Base-by-base conservation (phyloP, 2,888 invertebrate genomes). In the Seira musarum region DNA sequence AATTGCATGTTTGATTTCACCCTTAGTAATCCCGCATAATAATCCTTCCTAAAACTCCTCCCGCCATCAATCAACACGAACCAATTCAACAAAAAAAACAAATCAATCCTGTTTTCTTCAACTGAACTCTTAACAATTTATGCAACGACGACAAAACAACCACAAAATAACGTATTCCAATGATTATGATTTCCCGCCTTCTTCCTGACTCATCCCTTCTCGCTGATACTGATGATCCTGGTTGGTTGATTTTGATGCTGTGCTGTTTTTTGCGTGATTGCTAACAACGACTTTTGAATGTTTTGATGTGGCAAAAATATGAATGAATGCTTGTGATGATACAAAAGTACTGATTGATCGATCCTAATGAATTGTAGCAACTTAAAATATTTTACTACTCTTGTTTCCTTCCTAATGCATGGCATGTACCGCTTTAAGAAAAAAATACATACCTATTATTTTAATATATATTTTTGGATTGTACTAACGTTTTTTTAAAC, bases 241-340 rank as follows among this genome's bases (percentile, higher is more conserved):
- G 57, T 71, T 63, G 74, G 67, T 66, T 53, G n/a, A n/a, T n/a
- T n/a, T n/a, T n/a, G n/a, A n/a, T n/a, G 74, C 66, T 74, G 74
- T 22, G 60, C 53, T 73, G 65, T 19, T 57, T 30, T n/a, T 35
- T 67, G 67, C 49, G 68, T 30, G 30, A 30, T 30, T 30, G 30
- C 30, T 30, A n/a, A n/a, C n/a, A n/a, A n/a, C n/a, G n/a, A n/a
- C n/a, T n/a, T n/a, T n/a, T n/a, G n/a, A n/a, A n/a, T n/a, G n/a
- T n/a, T n/a, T n/a, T n/a, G n/a, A n/a, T n/a, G n/a, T n/a, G n/a
- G n/a, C n/a, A n/a, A n/a, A n/a, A n/a, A n/a, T n/a, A n/a, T n/a
- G n/a, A n/a, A n/a, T n/a, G n/a, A n/a, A n/a, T n/a, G n/a, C 53
- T 17, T 53, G 6, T 53, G 53, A 53, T n/a, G 6, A 40, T 30